Percentiles rank a stretch among this genome's conserved stretches.
Conservation (phyloP, 2,113 vertebrate genomes). For the Pituophis catenifer region DNA sequence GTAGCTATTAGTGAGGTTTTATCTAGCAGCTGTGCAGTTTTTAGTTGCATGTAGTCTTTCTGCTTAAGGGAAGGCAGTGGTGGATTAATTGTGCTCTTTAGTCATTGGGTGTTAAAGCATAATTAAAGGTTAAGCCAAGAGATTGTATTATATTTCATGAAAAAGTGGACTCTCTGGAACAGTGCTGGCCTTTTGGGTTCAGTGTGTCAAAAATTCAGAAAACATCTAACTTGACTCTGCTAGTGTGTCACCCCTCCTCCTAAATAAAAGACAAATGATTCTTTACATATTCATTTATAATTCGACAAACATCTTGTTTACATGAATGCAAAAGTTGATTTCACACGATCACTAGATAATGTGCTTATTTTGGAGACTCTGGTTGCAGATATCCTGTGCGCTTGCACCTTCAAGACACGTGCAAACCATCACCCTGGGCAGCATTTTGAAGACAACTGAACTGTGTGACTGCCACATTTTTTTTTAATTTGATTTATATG, state of each 20-base stretch:
- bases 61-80: not conserved
- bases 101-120: not conserved
- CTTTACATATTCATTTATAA: not conserved
- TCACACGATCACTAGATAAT: not conserved
- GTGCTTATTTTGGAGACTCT: not conserved
- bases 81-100: not conserved
- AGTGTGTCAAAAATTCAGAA: not conserved
- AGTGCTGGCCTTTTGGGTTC: not conserved
- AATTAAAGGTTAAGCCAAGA: not conserved
- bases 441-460: not conserved
- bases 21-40: not conserved
- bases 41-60: not conserved
- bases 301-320: not conserved
- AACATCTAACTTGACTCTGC: not conserved
- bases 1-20: not conserved
- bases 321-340: not conserved
- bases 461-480: not conserved
- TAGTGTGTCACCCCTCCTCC: not conserved
- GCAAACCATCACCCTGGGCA: not conserved
- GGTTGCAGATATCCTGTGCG: not conserved
- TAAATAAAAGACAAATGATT: not conserved
- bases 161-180: not conserved
- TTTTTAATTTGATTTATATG: too few relatives aligned
- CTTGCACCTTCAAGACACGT: not conserved
- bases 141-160: not conserved